Percentiles rank a stretch among this genome's conserved stretches.
These are phyloP conservation scores for Otocyon megalotis DNA, from an alignment of 2,113 vertebrate genomes.

Conservation along the genomic window DNA sequence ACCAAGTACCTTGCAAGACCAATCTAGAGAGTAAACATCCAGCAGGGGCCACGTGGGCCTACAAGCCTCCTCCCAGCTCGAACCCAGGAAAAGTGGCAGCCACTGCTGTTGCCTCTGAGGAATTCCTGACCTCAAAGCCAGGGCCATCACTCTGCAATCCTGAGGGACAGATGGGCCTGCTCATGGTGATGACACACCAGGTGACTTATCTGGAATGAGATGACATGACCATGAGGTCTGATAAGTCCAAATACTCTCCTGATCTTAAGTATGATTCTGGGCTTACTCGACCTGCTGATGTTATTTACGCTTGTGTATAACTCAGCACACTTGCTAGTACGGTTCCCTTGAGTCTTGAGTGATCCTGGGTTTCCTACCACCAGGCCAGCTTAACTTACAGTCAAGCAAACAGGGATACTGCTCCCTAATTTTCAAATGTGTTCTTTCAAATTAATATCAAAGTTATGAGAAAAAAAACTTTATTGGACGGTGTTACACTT, in stretches of 20 bases:
- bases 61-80: neutral
- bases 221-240: neutral
- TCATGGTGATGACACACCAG: neutral
- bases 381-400: neutral
- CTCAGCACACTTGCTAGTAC: neutral
- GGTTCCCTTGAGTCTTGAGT: neutral
- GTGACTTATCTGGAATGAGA: neutral
- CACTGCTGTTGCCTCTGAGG: neutral
- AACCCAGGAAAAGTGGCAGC: neutral
- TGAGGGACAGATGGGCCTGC: neutral
- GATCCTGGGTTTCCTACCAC: neutral
- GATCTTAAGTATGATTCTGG: neutral
- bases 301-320: neutral
- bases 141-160: neutral
- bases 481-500: slow-evolving; percentile 66
- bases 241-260: neutral
- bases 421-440: slow-evolving; percentile 13
- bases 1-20: neutral
- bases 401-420: neutral
- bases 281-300: slow-evolving; percentile 17
- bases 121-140: neutral
- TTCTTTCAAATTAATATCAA: slow-evolving; percentile 64
- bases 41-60: neutral
- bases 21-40: neutral
- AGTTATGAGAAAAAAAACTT: slow-evolving; percentile 59